phyloP scores from a whole-genome alignment of 2,888 invertebrate genomes.

The Sceliomorpha sp. region DNA sequence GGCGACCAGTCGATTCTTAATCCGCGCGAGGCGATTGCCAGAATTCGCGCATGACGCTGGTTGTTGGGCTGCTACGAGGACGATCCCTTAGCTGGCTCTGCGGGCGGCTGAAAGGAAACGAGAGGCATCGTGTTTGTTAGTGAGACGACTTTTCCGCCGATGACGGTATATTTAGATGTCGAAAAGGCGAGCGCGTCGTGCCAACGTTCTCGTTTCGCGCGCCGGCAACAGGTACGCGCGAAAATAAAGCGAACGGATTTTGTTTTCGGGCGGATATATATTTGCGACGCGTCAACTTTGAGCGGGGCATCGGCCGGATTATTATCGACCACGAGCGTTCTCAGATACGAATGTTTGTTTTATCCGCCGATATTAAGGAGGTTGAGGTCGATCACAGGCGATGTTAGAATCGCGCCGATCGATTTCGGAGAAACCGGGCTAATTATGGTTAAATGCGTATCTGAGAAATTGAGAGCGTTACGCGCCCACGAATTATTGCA shows the following conservation, averaged over 20 bases:
- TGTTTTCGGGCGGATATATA: conserved; percentile 20
- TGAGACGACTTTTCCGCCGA: conserved; percentile 13
- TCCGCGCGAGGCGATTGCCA: background rate
- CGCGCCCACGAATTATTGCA: no score
- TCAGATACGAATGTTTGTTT: no score
- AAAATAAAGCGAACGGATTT: conserved; percentile 16
- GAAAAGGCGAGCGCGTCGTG: conserved; percentile 2
- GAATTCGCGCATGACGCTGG: background rate
- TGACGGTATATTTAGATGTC: conserved; percentile 17
- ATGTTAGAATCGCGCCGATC: no score
- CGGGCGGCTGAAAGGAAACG: conserved; percentile 4
- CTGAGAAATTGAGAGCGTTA: no score
- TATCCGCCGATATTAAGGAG: no score
- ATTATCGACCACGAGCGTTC: conserved; percentile 8
- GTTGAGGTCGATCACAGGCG: no score
- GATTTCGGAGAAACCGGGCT: no score
- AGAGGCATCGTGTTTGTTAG: conserved; percentile 11
- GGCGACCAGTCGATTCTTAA: no score
- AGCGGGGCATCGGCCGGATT: conserved; percentile 12
- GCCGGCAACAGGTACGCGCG: conserved; percentile 15
- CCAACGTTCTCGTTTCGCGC: conserved; percentile 13
- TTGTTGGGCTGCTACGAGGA: background rate
- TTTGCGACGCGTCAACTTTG: conserved; percentile 3
- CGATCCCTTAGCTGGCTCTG: conserved; percentile 1
- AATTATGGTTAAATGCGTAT: no score